These are phyloP conservation scores for Myotis vivesi DNA, from an alignment of 2,797 vertebrate species.

Conservation along the genomic window DNA sequence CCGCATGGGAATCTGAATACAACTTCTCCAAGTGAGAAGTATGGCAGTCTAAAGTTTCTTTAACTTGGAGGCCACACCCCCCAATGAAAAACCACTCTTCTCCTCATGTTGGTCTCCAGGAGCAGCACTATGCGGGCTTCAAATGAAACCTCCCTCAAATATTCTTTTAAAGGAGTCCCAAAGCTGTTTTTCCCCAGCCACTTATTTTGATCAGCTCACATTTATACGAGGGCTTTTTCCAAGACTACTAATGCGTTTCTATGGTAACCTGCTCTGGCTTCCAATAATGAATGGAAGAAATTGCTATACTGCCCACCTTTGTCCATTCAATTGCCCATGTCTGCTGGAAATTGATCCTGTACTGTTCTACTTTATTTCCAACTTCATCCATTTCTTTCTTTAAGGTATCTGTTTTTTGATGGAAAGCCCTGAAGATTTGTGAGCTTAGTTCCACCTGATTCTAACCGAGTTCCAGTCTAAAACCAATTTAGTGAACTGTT, in stretches of 20 bases:
- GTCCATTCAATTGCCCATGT: conserved; percentile 93
- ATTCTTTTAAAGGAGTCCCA: conserved; percentile 90
- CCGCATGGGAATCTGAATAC: conserved; percentile 92
- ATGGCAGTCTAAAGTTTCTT: conserved; percentile 94
- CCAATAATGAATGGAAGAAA: conserved; percentile 93
- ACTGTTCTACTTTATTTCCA: conserved; percentile 94
- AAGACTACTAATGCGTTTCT: conserved; percentile 93
- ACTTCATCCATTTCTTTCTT: conserved; percentile 95
- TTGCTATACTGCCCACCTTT: conserved; percentile 92
- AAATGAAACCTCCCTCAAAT: conserved; percentile 90
- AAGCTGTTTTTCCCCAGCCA: conserved; percentile 92
- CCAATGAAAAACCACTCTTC: conserved; percentile 85
- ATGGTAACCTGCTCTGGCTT: conserved; percentile 96
- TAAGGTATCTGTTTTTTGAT: conserved; percentile 92
- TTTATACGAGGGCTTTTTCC: conserved; percentile 91
- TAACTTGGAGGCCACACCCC: conserved; percentile 90
- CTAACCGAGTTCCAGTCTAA: conserved; percentile 94
- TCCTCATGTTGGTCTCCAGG: conserved; percentile 93
- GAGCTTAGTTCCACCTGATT: conserved; percentile 93
- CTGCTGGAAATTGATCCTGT: conserved; percentile 94
- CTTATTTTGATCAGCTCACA: conserved; percentile 94
- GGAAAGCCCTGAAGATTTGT: conserved; percentile 95
- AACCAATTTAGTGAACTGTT: conserved; percentile 92
- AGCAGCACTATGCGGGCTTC: conserved; percentile 95
- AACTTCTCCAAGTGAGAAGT: conserved; percentile 93